Base-by-base conservation (phyloP, 2,113 vertebrate species). In the Cercocebus atys region DNA sequence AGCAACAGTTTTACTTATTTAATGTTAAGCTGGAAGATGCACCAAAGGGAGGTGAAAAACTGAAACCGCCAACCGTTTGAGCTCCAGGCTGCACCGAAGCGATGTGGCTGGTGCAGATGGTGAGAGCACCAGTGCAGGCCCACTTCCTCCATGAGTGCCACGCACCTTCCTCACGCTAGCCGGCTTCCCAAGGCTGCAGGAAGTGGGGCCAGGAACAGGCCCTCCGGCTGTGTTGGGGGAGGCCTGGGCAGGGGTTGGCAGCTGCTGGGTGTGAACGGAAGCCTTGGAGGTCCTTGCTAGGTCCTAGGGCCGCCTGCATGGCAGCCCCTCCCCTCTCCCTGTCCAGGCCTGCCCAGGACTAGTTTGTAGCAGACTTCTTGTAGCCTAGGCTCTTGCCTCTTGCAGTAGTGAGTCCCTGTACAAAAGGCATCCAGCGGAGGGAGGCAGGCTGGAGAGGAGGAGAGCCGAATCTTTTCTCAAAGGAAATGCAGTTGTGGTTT, bases 401-500 rank as follows among this genome's bases (percentile, higher is more conserved):
- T 27, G 45, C 86, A 57, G 45, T 22, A 73, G 81, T 32, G 35
- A 85, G 45, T 64, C 43, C 5, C 10, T 38, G 50, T 52, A 84
- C 45, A 59, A 23, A 86, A 57, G 38, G 43, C 52, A 12, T 83
- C 86, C 79, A 92, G 72, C 90, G 68, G 0, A 84, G 93, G 88
- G 89, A 93, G 80, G 87, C 94, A 83, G 40, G 85, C 83, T 45
- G 61, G 93, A 90, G 87, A 50, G 14, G 64, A 59, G 68, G 70
- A 95, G 95, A 86, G 96, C 73, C 1, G 43, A 97, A 93, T 93
- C 90, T 97, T 79, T 95, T 97, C 97, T 97, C 88, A 96, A 96
- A 98, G 98, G 98, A 98, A 98, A 97, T 97, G 98, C 88, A 92
- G 70, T 83, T 98, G 98, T 78, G 98, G 98, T 97, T 98, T 98